Evolutionary conservation across 2,888 invertebrate genomes (phyloP).

Genomic region (Phalera bucephala): DNA sequence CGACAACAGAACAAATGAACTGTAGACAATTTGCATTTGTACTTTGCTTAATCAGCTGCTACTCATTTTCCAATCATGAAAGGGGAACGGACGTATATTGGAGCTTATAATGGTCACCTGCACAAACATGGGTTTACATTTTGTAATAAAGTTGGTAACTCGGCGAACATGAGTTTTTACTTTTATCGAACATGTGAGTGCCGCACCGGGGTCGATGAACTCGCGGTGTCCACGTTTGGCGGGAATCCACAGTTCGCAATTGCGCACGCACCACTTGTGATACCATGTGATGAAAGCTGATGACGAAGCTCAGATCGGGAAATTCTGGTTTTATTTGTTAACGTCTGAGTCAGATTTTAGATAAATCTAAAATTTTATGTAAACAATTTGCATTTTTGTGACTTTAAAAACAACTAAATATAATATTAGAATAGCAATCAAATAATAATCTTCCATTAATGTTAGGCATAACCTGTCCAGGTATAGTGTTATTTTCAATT

Average conservation of each 20-base stretch:
- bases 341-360: background rate
- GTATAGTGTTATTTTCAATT: too few species aligned
- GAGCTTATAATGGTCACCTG: slow-evolving; percentile 19
- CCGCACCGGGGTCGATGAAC: slow-evolving; percentile 42
- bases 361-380: background rate
- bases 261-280: slow-evolving; percentile 32
- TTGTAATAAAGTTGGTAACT: slow-evolving; percentile 46
- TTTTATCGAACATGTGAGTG: slow-evolving; percentile 65
- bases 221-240: slow-evolving; percentile 45
- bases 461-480: too few species aligned
- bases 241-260: slow-evolving; percentile 48
- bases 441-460: too few species aligned
- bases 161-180: slow-evolving; percentile 68
- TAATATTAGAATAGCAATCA: too few species aligned
- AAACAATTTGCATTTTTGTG: background rate
- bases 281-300: slow-evolving; percentile 24
- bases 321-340: slow-evolving; percentile 21
- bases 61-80: background rate
- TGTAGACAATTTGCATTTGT: background rate
- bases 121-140: slow-evolving; percentile 34
- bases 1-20: too few species aligned
- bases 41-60: slow-evolving; percentile 6
- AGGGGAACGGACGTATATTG: slow-evolving; percentile 1
- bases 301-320: slow-evolving; percentile 20
- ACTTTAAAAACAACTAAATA: too few species aligned